These are phyloP conservation scores for Chlorocebus sabaeus DNA, from an alignment of 2,113 vertebrate species.

Conservation along the genomic window DNA sequence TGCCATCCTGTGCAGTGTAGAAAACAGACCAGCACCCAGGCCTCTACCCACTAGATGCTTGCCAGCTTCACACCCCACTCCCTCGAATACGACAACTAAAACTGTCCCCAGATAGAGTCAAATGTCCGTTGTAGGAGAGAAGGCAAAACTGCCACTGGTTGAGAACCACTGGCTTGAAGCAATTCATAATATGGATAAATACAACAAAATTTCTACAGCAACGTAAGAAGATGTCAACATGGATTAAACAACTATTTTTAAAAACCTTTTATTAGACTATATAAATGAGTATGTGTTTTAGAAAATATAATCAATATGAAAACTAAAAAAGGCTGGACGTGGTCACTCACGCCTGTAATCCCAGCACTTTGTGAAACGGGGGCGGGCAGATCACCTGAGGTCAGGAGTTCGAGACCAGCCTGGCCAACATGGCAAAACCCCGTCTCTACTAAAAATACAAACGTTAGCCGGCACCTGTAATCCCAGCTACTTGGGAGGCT, in stretches of 20 bases:
- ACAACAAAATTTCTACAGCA: background rate
- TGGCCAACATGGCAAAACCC: too few relatives aligned
- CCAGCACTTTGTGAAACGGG: too few relatives aligned
- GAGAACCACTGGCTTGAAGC: background rate
- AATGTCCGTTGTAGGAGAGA: background rate
- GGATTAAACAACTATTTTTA: background rate
- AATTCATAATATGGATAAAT: background rate
- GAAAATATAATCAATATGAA: background rate
- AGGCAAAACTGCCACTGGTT: background rate
- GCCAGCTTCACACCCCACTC: background rate
- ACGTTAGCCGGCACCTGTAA: too few relatives aligned
- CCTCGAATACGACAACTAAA: background rate
- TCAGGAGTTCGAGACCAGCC: too few relatives aligned
- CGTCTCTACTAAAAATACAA: too few relatives aligned
- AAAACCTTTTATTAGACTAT: background rate
- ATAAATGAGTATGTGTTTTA: background rate
- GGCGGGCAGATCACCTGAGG: too few relatives aligned
- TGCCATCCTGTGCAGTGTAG: fast-evolving
- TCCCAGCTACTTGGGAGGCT: too few relatives aligned
- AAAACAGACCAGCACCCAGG: background rate
- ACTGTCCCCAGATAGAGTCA: background rate
- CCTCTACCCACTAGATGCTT: background rate
- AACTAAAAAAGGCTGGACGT: background rate
- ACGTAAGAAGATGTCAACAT: background rate
- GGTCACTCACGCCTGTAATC: too few relatives aligned